These are phyloP conservation scores for Pycnonotus jocosus DNA, from an alignment of 2,113 vertebrate species.

Conservation along the genomic window DNA sequence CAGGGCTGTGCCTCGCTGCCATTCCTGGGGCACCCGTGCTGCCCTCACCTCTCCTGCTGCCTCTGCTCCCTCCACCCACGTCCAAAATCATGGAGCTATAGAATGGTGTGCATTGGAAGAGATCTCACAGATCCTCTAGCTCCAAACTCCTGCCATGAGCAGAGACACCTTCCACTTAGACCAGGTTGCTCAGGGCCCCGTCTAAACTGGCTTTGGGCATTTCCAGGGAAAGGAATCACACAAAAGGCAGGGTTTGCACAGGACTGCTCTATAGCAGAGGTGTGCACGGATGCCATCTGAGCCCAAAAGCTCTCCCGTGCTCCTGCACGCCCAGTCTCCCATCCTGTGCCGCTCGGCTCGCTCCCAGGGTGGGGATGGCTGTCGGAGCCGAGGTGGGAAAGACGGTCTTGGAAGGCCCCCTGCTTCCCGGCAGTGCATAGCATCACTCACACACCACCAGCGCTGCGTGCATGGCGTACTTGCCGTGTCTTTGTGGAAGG, in stretches of 20 bases:
- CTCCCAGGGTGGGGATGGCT: not conserved
- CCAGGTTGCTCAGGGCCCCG: not conserved
- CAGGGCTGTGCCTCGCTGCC: not conserved
- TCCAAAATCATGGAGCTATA: not conserved
- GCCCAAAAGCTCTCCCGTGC: not conserved
- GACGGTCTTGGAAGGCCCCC: conserved; percentile 59
- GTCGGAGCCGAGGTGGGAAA: not conserved
- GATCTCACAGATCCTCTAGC: not conserved
- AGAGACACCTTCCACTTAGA: not conserved
- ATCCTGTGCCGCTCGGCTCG: not conserved
- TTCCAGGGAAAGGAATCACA: not conserved
- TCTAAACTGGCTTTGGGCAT: not conserved
- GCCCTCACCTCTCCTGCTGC: not conserved
- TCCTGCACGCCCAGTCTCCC: not conserved
- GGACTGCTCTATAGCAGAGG: not conserved
- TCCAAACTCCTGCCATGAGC: not conserved
- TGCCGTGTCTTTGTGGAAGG: not conserved
- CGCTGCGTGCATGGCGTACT: not conserved
- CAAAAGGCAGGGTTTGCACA: not conserved
- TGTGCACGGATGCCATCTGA: not conserved
- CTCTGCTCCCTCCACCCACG: not conserved
- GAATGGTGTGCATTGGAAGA: not conserved
- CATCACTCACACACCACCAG: not conserved
- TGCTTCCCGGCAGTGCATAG: conserved; percentile 50
- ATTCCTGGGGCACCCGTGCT: rapidly evolving